Percentiles rank a stretch among this genome's conserved stretches.
phyloP scores from a whole-genome alignment of 2,113 vertebrate genomes.

The Mandrillus leucophaeus region DNA sequence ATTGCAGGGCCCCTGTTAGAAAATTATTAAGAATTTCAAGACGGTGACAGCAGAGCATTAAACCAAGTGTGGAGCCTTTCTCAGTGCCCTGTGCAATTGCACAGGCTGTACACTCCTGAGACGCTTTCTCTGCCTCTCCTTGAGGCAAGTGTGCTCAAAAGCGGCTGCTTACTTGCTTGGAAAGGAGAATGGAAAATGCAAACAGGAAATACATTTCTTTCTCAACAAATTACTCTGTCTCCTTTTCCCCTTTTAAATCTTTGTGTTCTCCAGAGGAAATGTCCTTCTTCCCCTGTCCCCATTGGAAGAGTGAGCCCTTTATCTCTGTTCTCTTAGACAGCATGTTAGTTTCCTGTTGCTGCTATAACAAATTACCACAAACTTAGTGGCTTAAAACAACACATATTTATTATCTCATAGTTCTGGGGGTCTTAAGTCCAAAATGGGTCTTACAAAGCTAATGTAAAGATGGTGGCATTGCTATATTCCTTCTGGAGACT shows the following conservation, averaged over 20 bases:
- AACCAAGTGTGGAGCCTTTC: not conserved
- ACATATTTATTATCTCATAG: not conserved
- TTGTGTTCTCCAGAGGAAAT: not conserved
- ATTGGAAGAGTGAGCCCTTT: not conserved
- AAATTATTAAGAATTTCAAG: conserved; percentile 8
- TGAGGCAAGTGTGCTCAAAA: not conserved
- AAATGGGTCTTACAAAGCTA: not conserved
- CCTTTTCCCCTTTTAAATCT: not conserved
- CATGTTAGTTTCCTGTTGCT: not conserved
- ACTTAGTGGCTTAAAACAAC: not conserved
- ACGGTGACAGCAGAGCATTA: not conserved
- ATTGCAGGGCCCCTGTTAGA: not conserved
- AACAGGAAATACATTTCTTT: not conserved
- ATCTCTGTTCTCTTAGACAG: not conserved
- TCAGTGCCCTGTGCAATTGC: not conserved
- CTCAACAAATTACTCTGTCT: not conserved
- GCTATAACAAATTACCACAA: not conserved
- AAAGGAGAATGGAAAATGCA: not conserved
- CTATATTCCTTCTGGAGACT: not conserved
- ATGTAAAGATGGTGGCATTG: not conserved
- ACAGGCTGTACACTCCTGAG: not conserved
- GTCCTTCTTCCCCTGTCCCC: not conserved
- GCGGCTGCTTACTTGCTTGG: not conserved
- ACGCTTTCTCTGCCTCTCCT: not conserved
- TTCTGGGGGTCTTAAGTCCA: not conserved